A percentile compares a stretch with the other conserved stretches of the same genome.
Evolutionary conservation across 2,113 vertebrate species (phyloP).

Genomic region (Coptodon bakossiorum): DNA sequence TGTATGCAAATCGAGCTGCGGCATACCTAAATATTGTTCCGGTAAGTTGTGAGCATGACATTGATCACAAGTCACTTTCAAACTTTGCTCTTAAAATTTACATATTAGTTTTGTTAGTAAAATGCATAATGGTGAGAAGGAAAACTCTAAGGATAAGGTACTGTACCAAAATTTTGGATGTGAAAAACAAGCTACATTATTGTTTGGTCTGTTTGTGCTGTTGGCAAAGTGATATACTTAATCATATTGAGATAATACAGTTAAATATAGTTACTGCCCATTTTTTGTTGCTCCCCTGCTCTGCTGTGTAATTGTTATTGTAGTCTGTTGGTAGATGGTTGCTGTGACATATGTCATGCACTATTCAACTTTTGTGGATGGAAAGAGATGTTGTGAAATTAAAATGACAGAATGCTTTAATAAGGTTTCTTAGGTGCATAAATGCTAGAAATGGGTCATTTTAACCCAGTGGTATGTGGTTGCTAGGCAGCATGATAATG

Average conservation of each 20-base stretch:
- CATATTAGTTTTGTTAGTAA: background rate
- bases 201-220: background rate
- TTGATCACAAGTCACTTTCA: background rate
- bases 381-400: background rate
- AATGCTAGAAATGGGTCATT: background rate
- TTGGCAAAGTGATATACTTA: background rate
- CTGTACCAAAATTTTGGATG: background rate
- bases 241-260: background rate
- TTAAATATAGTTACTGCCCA: background rate
- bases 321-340: background rate
- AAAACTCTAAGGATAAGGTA: background rate
- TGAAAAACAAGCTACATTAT: background rate
- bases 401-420: background rate
- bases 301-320: background rate
- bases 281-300: background rate
- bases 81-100: background rate
- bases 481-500: background rate
- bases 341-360: background rate
- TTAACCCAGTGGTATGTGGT: background rate
- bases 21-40: slow-evolving; percentile 87
- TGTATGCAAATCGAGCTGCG: slow-evolving; percentile 89
- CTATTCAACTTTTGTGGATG: background rate
- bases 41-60: slow-evolving; percentile 18
- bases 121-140: background rate
- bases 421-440: background rate